A percentile compares a stretch with the other conserved stretches of the same genome.
These are phyloP conservation scores for Dipus sagitta DNA, from an alignment of 2,797 vertebrate species.

Conservation along the genomic window DNA sequence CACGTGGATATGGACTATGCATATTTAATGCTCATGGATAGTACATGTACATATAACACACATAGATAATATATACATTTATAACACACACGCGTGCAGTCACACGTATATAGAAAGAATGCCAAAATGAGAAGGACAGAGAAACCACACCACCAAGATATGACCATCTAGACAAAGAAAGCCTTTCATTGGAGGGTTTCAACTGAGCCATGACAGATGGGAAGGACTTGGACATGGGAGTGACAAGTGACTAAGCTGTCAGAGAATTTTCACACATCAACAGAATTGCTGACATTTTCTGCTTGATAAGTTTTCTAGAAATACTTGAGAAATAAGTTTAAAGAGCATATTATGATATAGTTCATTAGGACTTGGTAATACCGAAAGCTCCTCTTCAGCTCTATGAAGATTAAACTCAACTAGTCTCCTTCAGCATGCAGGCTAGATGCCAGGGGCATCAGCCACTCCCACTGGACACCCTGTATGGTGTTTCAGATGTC, in stretches of 20 bases:
- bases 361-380: conserved; percentile 71
- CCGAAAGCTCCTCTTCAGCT: not conserved
- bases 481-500: too few species aligned
- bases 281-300: conserved; percentile 78
- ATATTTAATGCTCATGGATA: too few species aligned
- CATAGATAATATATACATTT: too few species aligned
- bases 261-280: conserved; percentile 74
- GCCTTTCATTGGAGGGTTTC: conserved; percentile 58
- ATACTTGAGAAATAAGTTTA: conserved; percentile 71
- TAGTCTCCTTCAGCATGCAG: not conserved
- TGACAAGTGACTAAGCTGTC: conserved; percentile 76
- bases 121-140: not conserved
- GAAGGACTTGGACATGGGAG: conserved; percentile 71
- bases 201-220: conserved; percentile 72
- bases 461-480: not conserved
- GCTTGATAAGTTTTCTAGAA: conserved; percentile 77
- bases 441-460: not conserved
- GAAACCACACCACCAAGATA: not conserved
- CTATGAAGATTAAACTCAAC: not conserved
- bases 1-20: too few species aligned
- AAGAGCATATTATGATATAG: conserved; percentile 53
- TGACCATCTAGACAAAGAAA: conserved; percentile 48
- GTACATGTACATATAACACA: not conserved
- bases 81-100: not conserved
- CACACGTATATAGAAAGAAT: conserved; percentile 42